Conservation (phyloP, 2,888 invertebrate species). For the Lepidocyrtinus sp. region DNA sequence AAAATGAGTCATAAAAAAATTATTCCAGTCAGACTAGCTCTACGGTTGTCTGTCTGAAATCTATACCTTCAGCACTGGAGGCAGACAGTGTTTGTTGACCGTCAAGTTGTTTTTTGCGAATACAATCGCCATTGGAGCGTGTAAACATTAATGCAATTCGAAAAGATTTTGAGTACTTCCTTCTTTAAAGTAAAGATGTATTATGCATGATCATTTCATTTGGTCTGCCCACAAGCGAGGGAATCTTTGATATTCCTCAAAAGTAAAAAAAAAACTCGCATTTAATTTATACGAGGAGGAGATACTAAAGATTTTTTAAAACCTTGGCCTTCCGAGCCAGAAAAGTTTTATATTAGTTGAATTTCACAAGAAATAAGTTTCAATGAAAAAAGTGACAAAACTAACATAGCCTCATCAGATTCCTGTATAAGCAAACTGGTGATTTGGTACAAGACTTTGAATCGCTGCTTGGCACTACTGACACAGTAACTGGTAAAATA, state of each 20-base stretch:
- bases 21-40: background rate
- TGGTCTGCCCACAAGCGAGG: background rate
- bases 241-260: background rate
- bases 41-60: background rate
- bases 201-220: background rate
- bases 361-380: background rate
- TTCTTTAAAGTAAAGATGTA: background rate
- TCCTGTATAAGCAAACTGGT: no score
- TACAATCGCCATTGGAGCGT: background rate
- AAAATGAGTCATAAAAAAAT: constrained; percentile 6
- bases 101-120: background rate
- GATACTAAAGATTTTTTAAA: background rate
- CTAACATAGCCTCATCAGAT: no score
- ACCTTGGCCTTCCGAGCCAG: background rate
- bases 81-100: background rate
- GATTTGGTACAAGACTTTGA: background rate
- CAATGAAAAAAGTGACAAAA: no score
- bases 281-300: background rate
- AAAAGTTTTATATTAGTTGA: background rate
- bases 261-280: background rate
- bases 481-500: constrained; percentile 48
- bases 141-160: background rate
- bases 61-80: background rate
- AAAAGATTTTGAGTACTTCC: background rate
- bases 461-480: constrained; percentile 44